Base-by-base conservation (phyloP, 2,113 vertebrate species). In the Sapajus apella region DNA sequence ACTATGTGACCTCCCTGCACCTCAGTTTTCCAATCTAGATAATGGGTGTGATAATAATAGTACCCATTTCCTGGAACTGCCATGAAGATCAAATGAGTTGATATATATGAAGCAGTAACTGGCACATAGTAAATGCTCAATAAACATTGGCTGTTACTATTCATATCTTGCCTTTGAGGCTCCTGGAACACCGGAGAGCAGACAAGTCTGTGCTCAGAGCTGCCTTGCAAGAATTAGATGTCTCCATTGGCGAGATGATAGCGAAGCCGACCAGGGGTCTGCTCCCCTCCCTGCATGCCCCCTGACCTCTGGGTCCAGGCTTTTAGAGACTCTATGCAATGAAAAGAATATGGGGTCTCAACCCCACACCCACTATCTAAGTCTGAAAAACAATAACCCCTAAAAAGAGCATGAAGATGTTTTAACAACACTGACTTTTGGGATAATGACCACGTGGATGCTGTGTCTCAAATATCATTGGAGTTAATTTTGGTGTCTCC, bases 401-500 rank as follows among this genome's bases (percentile, higher is more conserved):
- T 12, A 18, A 84, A 87, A 50, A 66, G 37, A 95, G 72, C 91
- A 9, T 61, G 5, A 7, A 45, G 72, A 84, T 56, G 86, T 37
- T 73, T 68, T 16, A 72, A 52, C 35, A 2, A 37, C 1, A 12
- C 64, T 43, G 72, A 43, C 25, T 37, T 37, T 37, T 52, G 27
- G 32, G 70, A 30, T 1, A 37, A 43, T 10, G 73, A 70, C 47
- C 16, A 21, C 2, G 2, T 0, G 25, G 68, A 56, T 8, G 40
- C 56, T 87, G 32, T 40, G 40, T 40, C 72, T 52, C 76, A 23
- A 37, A 58, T 80, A 37, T 30, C 72, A 17, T 61, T n/a, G 16
- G 90, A 55, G 84, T 88, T 87, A 87, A 77, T 97, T 96, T 90
- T n/a, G 23, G 61, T 76, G 81, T 13, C 72, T 91, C 90, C 10